Conservation (phyloP, 2,888 invertebrate species). For the Xylota segnis region DNA sequence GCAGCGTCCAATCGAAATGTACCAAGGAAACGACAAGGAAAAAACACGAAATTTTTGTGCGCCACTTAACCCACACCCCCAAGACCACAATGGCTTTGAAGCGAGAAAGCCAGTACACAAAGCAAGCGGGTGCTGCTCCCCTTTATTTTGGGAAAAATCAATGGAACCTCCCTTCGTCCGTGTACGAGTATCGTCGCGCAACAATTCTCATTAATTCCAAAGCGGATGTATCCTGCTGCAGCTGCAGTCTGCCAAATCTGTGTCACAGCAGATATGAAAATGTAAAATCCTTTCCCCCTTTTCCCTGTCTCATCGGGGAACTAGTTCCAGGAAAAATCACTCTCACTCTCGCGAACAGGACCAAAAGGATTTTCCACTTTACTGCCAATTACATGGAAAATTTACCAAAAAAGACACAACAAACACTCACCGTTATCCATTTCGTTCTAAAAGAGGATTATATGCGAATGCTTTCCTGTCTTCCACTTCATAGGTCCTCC, state of each 20-base stretch:
- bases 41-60: constrained; percentile 45
- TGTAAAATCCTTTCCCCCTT: not conserved
- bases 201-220: constrained; percentile 35
- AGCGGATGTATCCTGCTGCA: constrained; percentile 24
- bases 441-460: constrained; percentile 46
- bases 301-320: not conserved
- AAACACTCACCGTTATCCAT: constrained; percentile 72
- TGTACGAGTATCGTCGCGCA: constrained; percentile 14
- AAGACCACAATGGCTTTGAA: constrained; percentile 13
- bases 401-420: constrained; percentile 15
- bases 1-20: constrained; percentile 55
- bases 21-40: constrained; percentile 15
- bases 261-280: constrained; percentile 42
- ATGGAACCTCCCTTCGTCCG: constrained; percentile 30
- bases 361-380: constrained; percentile 36
- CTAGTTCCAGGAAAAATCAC: constrained; percentile 20
- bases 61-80: constrained; percentile 34
- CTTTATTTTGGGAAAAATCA: constrained; percentile 66
- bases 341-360: constrained; percentile 31
- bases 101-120: constrained; percentile 10
- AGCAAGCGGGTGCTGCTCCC: constrained; percentile 36
- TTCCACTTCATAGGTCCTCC: constrained; percentile 14
- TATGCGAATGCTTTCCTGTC: not conserved
- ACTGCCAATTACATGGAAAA: constrained; percentile 50
- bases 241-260: constrained; percentile 41